phyloP scores from a whole-genome alignment of 2,888 invertebrate species.

The Cataglyphis rosenhaueri region DNA sequence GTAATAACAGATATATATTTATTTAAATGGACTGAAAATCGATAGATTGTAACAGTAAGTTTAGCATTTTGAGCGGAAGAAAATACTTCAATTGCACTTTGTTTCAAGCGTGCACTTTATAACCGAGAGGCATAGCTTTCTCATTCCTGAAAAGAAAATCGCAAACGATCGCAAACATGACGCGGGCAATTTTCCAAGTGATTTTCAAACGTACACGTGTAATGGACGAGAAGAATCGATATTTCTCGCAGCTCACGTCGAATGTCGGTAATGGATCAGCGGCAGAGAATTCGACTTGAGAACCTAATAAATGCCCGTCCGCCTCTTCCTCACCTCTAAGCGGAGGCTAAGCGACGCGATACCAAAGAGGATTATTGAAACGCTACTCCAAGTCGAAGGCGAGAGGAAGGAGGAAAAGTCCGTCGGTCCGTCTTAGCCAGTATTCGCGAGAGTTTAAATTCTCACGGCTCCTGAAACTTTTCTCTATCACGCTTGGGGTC shows the following conservation, averaged over 20 bases:
- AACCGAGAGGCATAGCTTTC: background rate
- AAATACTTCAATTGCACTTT: background rate
- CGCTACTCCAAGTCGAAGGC: constrained; percentile 58
- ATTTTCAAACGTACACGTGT: constrained; percentile 37
- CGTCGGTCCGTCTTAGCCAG: constrained; percentile 70
- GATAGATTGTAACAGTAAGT: background rate
- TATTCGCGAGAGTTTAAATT: constrained; percentile 75
- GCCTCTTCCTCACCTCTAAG: constrained; percentile 37
- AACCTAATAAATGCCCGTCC: constrained; percentile 36
- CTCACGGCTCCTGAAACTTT: constrained; percentile 73
- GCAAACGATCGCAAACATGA: background rate
- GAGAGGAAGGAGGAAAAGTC: constrained; percentile 60
- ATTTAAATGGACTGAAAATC: background rate
- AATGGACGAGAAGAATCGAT: constrained; percentile 30
- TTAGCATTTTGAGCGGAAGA: background rate
- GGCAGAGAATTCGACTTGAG: constrained; percentile 42
- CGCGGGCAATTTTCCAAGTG: constrained; percentile 37
- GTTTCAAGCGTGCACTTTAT: constrained; percentile 18
- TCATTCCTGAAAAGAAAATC: constrained; percentile 14
- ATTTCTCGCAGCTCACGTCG: constrained; percentile 30
- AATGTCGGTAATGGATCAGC: constrained; percentile 48
- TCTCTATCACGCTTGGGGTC: constrained; percentile 55
- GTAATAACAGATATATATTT: constrained; percentile 4
- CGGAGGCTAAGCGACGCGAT: constrained; percentile 56
- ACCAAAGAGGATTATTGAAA: constrained; percentile 73